Evolutionary conservation across 2,113 vertebrate species (phyloP).

Genomic region (Sorex fumeus): DNA sequence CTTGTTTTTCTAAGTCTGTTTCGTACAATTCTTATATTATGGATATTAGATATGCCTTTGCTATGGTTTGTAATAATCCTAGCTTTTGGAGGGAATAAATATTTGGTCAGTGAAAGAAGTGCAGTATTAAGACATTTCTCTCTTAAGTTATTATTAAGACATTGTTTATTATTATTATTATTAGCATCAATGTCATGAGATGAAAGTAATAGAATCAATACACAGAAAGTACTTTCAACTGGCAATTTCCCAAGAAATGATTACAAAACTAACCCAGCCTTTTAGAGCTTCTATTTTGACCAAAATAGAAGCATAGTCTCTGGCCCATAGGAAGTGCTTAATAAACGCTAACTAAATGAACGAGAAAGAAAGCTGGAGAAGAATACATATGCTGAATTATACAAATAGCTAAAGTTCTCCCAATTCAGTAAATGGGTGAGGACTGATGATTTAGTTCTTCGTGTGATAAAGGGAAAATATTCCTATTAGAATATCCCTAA

Average conservation of each 20-base stretch:
- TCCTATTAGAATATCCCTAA: background rate
- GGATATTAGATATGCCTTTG: constrained; percentile 7
- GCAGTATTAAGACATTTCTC: background rate
- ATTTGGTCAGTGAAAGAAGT: constrained; percentile 39
- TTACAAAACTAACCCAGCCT: background rate
- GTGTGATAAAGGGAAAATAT: background rate
- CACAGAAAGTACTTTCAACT: constrained; percentile 24
- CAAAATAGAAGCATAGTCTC: background rate
- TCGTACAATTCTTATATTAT: constrained; percentile 9
- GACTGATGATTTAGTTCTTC: background rate
- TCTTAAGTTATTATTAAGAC: too few relatives aligned
- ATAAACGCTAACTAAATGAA: background rate
- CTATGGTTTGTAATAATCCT: constrained; percentile 9
- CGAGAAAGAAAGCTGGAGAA: background rate
- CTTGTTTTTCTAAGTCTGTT: constrained; percentile 30
- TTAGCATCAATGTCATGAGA: constrained; percentile 18
- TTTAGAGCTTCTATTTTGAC: background rate
- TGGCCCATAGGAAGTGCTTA: background rate
- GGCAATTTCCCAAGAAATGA: background rate
- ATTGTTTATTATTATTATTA: background rate
- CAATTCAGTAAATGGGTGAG: background rate
- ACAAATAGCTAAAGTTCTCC: background rate
- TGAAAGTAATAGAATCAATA: constrained; percentile 16
- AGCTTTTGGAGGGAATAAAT: constrained; percentile 39
- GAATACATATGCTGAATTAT: background rate